Percentiles rank a stretch among this genome's conserved stretches.
Conservation (phyloP, 2,113 vertebrate genomes). For the Mesoclemmys tuberculata region DNA sequence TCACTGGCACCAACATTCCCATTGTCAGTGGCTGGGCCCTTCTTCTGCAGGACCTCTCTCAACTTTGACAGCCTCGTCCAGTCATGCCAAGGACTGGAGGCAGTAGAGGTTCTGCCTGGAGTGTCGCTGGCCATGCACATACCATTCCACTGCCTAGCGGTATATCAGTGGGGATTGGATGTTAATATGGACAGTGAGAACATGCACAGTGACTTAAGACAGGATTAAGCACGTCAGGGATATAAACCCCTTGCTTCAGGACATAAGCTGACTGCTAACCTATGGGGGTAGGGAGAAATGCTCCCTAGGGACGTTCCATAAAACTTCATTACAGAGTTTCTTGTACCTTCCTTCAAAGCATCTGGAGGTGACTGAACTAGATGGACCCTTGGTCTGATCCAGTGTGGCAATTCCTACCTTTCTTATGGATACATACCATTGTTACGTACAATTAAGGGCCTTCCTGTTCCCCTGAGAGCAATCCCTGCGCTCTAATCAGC, state of each 20-base stretch:
- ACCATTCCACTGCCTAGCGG: not conserved
- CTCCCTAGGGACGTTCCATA: not conserved
- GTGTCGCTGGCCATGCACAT: not conserved
- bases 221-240: not conserved
- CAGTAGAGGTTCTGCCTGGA: not conserved
- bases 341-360: not conserved
- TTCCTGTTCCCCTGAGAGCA: fast-evolving
- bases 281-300: not conserved
- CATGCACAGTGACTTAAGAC: not conserved
- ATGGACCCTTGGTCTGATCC: not conserved
- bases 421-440: fast-evolving
- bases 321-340: not conserved
- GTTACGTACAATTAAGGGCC: not conserved
- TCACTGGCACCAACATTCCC: fast-evolving
- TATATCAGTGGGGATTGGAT: not conserved
- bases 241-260: not conserved
- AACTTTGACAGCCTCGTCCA: not conserved
- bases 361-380: not conserved
- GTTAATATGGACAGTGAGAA: not conserved
- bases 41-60: fast-evolving
- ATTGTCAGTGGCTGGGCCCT: fast-evolving
- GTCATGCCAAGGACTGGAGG: fast-evolving
- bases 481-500: not conserved
- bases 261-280: not conserved
- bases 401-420: not conserved